Evolutionary conservation across 2,113 vertebrate genomes (phyloP).

Genomic region (Nestor notabilis): DNA sequence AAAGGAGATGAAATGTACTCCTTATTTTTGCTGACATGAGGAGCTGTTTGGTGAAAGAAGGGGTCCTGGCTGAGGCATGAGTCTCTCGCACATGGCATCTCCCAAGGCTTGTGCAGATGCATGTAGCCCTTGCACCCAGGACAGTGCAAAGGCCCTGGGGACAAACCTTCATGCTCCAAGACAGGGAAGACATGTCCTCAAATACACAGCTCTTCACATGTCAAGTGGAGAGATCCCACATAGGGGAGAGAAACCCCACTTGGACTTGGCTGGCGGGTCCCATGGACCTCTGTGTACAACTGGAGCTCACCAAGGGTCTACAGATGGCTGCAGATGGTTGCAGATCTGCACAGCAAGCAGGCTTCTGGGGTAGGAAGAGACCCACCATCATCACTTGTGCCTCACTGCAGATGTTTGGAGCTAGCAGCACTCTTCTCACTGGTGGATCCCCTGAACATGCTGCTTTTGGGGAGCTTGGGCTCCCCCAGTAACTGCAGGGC

Average conservation of each 20-base stretch:
- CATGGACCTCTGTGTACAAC: not conserved
- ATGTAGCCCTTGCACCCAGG: not conserved
- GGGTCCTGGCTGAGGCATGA: not conserved
- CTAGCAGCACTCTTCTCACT: not conserved
- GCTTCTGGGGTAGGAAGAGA: not conserved
- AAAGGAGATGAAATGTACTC: not conserved
- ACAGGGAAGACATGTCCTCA: not conserved
- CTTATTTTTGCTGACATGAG: not conserved
- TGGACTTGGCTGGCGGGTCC: not conserved
- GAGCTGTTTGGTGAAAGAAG: not conserved
- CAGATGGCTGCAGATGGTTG: not conserved
- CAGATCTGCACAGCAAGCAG: not conserved
- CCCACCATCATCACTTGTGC: too few relatives aligned
- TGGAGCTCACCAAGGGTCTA: not conserved
- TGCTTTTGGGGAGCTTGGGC: not conserved
- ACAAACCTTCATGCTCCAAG: not conserved
- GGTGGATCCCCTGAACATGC: not conserved
- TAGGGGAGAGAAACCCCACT: not conserved
- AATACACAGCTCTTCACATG: not conserved
- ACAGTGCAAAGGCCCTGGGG: not conserved
- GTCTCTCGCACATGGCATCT: not conserved
- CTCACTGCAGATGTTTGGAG: accelerated
- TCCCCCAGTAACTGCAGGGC: not conserved
- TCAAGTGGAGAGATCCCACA: not conserved
- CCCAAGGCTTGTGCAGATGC: not conserved